Conservation (phyloP, 2,113 vertebrate species). For the Chunga burmeisteri region DNA sequence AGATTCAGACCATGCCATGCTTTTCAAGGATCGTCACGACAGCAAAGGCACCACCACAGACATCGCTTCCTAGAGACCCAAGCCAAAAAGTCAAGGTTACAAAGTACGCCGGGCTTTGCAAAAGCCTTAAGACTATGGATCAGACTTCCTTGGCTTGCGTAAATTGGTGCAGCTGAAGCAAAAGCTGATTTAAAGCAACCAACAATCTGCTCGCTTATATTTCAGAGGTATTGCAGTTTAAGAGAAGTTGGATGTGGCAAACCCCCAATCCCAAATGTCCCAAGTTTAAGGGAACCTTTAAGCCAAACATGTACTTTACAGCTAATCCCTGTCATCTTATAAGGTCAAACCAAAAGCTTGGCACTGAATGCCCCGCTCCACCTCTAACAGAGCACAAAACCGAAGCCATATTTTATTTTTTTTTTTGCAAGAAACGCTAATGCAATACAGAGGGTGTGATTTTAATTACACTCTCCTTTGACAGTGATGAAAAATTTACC, state of each 20-base stretch:
- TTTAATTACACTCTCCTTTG: neutral
- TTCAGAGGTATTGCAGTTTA: neutral
- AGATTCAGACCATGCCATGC: fast-evolving
- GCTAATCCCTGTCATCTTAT: neutral
- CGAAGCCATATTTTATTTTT: neutral
- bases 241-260: neutral
- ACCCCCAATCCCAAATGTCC: neutral
- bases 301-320: neutral
- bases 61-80: fast-evolving
- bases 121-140: neutral
- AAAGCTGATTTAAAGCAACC: neutral
- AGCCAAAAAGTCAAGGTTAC: neutral
- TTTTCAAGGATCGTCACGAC: neutral
- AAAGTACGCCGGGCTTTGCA: fast-evolving
- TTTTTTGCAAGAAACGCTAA: neutral
- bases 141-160: neutral
- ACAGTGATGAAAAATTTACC: neutral
- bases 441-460: neutral
- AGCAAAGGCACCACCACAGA: neutral
- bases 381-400: neutral
- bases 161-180: neutral
- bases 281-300: neutral
- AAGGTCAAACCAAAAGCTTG: neutral
- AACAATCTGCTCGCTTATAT: neutral
- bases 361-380: neutral